Evolutionary conservation across 2,113 vertebrate species (phyloP).

Genomic region (Acrocephalus arundinaceus): DNA sequence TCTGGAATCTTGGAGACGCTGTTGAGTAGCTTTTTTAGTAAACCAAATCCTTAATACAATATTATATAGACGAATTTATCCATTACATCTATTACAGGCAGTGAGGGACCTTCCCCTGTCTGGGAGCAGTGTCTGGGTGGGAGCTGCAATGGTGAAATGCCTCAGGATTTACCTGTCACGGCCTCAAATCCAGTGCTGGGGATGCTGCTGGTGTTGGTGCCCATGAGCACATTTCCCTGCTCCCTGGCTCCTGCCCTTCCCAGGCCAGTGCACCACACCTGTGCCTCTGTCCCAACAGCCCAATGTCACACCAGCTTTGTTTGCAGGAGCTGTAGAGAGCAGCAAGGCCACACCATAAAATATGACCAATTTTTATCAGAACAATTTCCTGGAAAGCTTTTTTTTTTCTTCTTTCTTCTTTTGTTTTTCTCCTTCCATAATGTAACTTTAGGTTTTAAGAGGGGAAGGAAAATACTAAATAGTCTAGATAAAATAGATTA

Average conservation of each 20-base stretch:
- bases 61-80: no score
- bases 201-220: background rate
- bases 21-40: no score
- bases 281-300: background rate
- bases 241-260: background rate
- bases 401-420: background rate
- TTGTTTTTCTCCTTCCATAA: background rate
- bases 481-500: background rate
- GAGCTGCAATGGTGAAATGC: background rate
- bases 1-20: no score
- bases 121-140: rapidly evolving
- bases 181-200: background rate
- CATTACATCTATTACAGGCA: background rate
- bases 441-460: background rate
- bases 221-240: background rate
- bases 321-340: background rate
- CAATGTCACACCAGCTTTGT: rapidly evolving
- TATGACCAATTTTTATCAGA: background rate
- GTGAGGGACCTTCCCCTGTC: background rate
- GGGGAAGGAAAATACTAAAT: slow-evolving; percentile 21
- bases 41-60: no score
- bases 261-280: background rate
- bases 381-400: slow-evolving; percentile 10
- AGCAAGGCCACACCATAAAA: background rate
- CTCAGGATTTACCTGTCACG: background rate